phyloP scores from a whole-genome alignment of 2,113 vertebrate genomes.

The Xiphias gladius region DNA sequence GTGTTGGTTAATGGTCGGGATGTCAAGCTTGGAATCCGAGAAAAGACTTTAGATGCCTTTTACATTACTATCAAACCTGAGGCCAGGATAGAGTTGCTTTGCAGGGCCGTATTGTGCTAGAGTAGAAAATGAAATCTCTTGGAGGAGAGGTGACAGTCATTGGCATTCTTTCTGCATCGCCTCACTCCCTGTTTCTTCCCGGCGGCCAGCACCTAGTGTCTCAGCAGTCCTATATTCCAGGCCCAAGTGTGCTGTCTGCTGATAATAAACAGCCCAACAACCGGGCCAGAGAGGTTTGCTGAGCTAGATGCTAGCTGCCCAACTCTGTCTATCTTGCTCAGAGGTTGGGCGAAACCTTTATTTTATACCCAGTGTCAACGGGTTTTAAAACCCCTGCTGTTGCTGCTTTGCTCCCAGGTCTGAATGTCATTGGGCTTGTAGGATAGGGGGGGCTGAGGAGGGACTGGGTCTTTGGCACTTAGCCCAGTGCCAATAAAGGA shows the following conservation, averaged over 20 bases:
- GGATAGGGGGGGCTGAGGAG: conserved; percentile 11
- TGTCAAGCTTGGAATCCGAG: conserved; percentile 38
- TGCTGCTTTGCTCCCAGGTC: conserved; percentile 48
- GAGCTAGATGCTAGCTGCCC: conserved; percentile 41
- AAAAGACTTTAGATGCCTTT: conserved; percentile 26
- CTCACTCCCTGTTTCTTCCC: conserved; percentile 67
- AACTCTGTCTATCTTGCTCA: conserved; percentile 34
- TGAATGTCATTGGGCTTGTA: conserved; percentile 52
- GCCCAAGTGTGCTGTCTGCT: conserved; percentile 72
- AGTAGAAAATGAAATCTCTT: conserved; percentile 66
- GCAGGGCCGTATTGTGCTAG: conserved; percentile 41
- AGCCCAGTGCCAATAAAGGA: conserved; percentile 60
- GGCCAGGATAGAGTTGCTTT: conserved; percentile 55
- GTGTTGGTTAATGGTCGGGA: conserved; percentile 49
- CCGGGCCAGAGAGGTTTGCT: conserved; percentile 52
- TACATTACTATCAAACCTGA: conserved; percentile 46
- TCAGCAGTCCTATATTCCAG: conserved; percentile 67
- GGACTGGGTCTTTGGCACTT: conserved; percentile 44
- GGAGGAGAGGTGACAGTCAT: conserved; percentile 71
- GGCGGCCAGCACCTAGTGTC: conserved; percentile 65
- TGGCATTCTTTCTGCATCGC: conserved; percentile 77
- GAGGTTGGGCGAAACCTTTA: conserved; percentile 53
- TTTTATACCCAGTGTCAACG: conserved; percentile 55
- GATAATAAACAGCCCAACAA: conserved; percentile 76
- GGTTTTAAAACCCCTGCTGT: conserved; percentile 50